Evolutionary conservation across 1,140 invertebrate genomes (phyloP), one percentile per base, ranked within the genome.

Genomic region (Ostrea edulis): DNA sequence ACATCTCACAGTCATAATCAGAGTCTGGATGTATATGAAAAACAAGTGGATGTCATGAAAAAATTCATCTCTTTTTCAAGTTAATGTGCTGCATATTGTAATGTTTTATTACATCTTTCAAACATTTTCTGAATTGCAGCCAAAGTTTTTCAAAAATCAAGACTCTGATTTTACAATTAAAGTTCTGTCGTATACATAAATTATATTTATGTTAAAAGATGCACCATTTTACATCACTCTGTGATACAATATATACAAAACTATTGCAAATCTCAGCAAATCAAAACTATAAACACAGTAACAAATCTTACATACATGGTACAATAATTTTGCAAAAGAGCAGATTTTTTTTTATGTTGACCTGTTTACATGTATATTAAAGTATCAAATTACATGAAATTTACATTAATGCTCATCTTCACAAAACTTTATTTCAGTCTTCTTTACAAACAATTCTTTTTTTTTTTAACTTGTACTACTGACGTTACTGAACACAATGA

Each of bases 191-290:
- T 77, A 77, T 20, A 58, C 9, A 77, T 17, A n/a, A n/a, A n/a
- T n/a, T n/a, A 12, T 29, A 25, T 77, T 35, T 25, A 35, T 62
- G 17, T 62, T 7, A 62, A 62, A 44, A 44, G 14, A 62, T 62
- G n/a, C n/a, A 20, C 4, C 4, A 17, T 58, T 62, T 62, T 62
- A 62, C 55, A 62, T 62, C 14, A 20, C 55, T 25, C 68, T 77
- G 7, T 8, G 68, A 77, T 77, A 77, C 68, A 77, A 77, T 77
- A 25, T 77, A 25, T 14, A 77, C 29, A 35, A 77, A 62, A 62
- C 17, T 62, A 62, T n/a, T 77, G 68, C 29, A 77, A 25, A 77
- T 77, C 25, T 35, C 22, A 14, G 14, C 68, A 77, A 29, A 77
- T 77, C 68, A 29, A 29, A 77, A 77, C 12, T 29, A 11, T 77